Base-by-base conservation (phyloP, 1,140 invertebrate genomes). In the Saccostrea cuccullata region DNA sequence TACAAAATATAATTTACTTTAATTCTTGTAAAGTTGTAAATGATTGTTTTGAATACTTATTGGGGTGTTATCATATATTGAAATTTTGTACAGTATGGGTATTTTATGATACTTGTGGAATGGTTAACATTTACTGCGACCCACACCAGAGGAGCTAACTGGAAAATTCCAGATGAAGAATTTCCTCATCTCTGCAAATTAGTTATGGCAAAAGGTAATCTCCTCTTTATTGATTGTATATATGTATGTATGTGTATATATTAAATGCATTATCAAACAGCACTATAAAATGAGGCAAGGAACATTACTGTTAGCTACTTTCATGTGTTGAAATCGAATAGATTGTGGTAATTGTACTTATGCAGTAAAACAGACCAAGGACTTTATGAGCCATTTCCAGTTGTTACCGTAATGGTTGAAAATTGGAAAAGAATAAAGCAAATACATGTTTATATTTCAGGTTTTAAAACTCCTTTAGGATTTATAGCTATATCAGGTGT, bases 91-190 rank as follows among this genome's bases (percentile, higher is more conserved):
- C 90, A 93, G 93, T 93, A 90, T 91, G 93, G 93, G 15, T 94
- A 93, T 88, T 88, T 91, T 88, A 89, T 93, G 9, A 90, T 92
- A 30, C 82, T 92, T 70, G 64, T 93, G 23, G 93, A 94, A 87
- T 94, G 93, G 93, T 15, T 93, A 84, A 93, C 93, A 17, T 94
- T 94, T 91, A 90, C 93, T 2, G 89, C 87, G 67, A 93, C 93
- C 12, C 93, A 94, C 60, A 86, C 73, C 47, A 88, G 90, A 87
- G 93, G 93, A 26, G 26, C 92, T 23, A 85, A 91, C 58, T 94
- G 93, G 93, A 93, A 92, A 85, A 91, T 88, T 58, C 86, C 93
- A 20, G 91, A 92, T 85, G 89, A 92, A 36, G 90, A 92, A 55
- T 93, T 93, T 56, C 93, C 93, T 55, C n/a, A 64, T 20, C 84